phyloP scores from a whole-genome alignment of 2,888 invertebrate species.

The Caenorhabditis virilis region DNA sequence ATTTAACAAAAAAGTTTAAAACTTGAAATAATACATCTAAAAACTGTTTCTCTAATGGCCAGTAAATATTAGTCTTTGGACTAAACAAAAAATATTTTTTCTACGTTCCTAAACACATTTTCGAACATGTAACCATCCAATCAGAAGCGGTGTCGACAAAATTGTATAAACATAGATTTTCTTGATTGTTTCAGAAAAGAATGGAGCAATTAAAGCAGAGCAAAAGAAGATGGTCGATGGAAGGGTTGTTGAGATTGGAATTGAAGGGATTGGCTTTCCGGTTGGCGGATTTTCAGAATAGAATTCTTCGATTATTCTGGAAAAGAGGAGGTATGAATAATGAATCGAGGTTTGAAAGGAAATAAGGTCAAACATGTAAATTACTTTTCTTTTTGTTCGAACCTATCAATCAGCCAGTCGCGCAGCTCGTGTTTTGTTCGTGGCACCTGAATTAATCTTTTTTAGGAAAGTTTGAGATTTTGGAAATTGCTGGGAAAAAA shows the following conservation, averaged over 20 bases:
- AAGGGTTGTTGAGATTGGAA: constrained; percentile 46
- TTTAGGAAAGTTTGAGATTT: background rate
- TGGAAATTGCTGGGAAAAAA: too few species aligned
- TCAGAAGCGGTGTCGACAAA: constrained; percentile 50
- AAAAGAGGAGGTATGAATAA: constrained; percentile 4
- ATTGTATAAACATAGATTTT: constrained; percentile 48
- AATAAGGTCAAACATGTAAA: too few species aligned
- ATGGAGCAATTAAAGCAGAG: constrained; percentile 48
- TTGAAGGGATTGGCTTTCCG: constrained; percentile 19
- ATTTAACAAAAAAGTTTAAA: background rate
- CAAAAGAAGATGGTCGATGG: constrained; percentile 53
- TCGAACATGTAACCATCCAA: constrained; percentile 50
- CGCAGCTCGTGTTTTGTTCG: constrained; percentile 33
- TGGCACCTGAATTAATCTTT: constrained; percentile 40
- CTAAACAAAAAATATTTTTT: too few species aligned
- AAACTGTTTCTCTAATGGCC: too few species aligned
- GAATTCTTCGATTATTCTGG: constrained; percentile 50
- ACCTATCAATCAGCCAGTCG: constrained; percentile 54
- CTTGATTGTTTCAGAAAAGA: constrained; percentile 44
- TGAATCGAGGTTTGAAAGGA: constrained; percentile 9
- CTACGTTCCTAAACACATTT: constrained; percentile 45
- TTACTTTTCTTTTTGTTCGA: constrained; percentile 53
- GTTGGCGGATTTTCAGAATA: constrained; percentile 14
- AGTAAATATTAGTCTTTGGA: too few species aligned
- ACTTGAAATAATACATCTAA: too few species aligned